Percentiles rank a stretch among this genome's conserved stretches.
These are phyloP conservation scores for Temnothorax nylanderi DNA, from an alignment of 1,140 invertebrate species.

Conservation along the genomic window DNA sequence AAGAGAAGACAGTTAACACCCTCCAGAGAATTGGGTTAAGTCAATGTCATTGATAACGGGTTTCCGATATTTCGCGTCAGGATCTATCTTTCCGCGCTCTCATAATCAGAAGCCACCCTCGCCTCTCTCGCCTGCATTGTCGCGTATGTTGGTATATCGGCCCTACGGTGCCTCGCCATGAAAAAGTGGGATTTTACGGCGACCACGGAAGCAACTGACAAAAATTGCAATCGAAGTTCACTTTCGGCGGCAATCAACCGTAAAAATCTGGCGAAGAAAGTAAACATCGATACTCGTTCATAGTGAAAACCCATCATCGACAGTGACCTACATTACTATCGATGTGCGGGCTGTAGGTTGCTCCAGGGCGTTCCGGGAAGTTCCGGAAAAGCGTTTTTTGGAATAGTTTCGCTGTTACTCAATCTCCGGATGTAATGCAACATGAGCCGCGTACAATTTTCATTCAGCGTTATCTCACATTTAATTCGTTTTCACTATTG, in stretches of 20 bases:
- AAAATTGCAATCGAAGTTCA: constrained; percentile 66
- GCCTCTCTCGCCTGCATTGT: not conserved
- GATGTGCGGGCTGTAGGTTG: constrained; percentile 26
- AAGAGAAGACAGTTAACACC: constrained; percentile 65
- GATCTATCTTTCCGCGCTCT: constrained; percentile 53
- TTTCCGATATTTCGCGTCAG: constrained; percentile 66
- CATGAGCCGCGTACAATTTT: not conserved
- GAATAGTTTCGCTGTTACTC: not conserved
- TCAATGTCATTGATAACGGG: constrained; percentile 75
- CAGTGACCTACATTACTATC: constrained; percentile 42
- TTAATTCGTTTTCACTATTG: not conserved
- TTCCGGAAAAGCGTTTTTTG: not conserved
- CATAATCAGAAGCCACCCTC: not conserved
- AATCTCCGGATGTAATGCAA: not conserved
- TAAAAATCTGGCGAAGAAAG: constrained; percentile 57
- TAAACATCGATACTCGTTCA: constrained; percentile 51
- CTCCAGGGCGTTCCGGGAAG: not conserved
- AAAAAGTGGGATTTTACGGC: constrained; percentile 50
- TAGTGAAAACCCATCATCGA: constrained; percentile 54
- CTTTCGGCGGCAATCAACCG: constrained; percentile 44
- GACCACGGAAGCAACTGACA: constrained; percentile 52
- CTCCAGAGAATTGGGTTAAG: constrained; percentile 74
- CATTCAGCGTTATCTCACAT: not conserved
- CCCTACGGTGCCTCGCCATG: too few species aligned
- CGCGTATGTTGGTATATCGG: constrained; percentile 9